Evolutionary conservation across 2,113 vertebrate species (phyloP), one percentile per base, ranked within the genome.

Genomic region (Notothenia rossii): DNA sequence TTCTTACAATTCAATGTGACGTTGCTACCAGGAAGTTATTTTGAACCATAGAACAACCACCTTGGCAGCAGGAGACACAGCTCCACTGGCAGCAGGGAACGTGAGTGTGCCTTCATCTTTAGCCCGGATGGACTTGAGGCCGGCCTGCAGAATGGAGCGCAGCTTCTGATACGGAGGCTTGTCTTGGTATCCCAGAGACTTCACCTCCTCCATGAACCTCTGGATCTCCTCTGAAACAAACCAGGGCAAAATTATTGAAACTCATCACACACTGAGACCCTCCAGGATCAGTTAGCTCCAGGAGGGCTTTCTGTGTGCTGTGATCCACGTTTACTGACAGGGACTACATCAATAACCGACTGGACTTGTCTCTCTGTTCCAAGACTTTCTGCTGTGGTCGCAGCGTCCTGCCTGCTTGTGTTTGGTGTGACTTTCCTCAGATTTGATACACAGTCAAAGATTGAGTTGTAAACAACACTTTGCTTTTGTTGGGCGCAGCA

Each of bases 191-290:
- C 72, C 90, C 83, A 99, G 86, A 7, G 92, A 80, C 22, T 95
- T 96, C 62, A 98, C 95, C 64, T 94, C 95, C 90, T 97, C 96
- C 95, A 99, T 94, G 84, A 97, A 99, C 71, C 91, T 96, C 74
- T 93, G 87, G 81, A 99, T 92, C 95, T 98, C 98, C 85, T 88
- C 98, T 99, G 90, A 79, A 93, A 82, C 50, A 66, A 2, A 77
- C 55, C 14, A 79, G 0, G 56, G 36, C 7, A 25, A 11, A 55
- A 2, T 8, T 11, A 0, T 2, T 0, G 0, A 8, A 51, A 4
- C 14, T 60, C 22, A 17, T 4, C 40, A 36, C 2, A 51, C 51
- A 3, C 15, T 8, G 2, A 33, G 36, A 49, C 7, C 4, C 18
- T 58, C 3, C 1, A 61, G 17, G 40, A 15, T 33, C 22, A 48